Percentiles rank a stretch among this genome's conserved stretches.
phyloP scores from a whole-genome alignment of 1,140 invertebrate genomes.

The Drosophila santomea region DNA sequence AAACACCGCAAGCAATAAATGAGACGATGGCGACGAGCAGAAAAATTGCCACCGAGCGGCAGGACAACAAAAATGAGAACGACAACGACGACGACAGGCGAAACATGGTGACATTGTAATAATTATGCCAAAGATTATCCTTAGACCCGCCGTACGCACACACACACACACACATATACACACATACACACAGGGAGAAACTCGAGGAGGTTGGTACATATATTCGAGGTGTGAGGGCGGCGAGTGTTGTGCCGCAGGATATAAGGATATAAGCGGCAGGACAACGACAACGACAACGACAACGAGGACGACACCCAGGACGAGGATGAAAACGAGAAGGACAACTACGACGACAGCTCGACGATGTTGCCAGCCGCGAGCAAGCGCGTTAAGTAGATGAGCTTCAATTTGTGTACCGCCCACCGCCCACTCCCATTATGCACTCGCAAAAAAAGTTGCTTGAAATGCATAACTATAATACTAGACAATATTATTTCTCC shows the following conservation, averaged over 20 bases:
- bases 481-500: background rate
- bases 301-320: conserved; percentile 33
- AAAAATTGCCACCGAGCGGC: conserved; percentile 70
- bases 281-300: conserved; percentile 49
- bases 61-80: conserved; percentile 6
- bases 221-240: conserved; percentile 46
- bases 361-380: conserved; percentile 75
- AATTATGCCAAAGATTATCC: conserved; percentile 83
- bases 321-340: conserved; percentile 10
- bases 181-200: conserved; percentile 1
- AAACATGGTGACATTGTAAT: conserved; percentile 83
- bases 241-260: conserved; percentile 71
- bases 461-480: too few species aligned
- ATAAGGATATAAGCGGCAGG: conserved; percentile 73
- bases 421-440: conserved; percentile 6
- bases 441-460: conserved; percentile 7
- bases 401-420: conserved; percentile 75
- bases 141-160: conserved; percentile 59
- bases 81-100: conserved; percentile 47
- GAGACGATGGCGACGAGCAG: conserved; percentile 74
- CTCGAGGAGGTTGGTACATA: background rate
- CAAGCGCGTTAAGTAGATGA: conserved; percentile 80
- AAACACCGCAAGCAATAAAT: conserved; percentile 80
- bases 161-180: conserved; percentile 2
- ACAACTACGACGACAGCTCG: conserved; percentile 41